Evolutionary conservation across 2,113 vertebrate species (phyloP).

Genomic region (Microtus richardsoni): DNA sequence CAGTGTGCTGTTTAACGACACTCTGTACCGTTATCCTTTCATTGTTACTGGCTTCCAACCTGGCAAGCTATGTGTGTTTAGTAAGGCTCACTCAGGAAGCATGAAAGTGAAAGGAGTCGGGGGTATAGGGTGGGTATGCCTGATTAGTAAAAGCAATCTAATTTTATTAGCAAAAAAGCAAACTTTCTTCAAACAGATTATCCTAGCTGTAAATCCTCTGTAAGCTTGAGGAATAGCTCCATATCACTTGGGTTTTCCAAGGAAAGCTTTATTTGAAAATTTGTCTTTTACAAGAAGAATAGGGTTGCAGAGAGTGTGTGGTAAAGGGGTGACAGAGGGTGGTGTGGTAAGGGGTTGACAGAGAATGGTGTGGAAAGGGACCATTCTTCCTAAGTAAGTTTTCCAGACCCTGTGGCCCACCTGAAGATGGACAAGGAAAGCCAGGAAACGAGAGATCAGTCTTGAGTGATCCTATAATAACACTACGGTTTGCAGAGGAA

Average conservation of each 20-base stretch:
- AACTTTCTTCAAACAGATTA: background rate
- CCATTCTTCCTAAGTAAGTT: background rate
- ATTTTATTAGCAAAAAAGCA: constrained; percentile 16
- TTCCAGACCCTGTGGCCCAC: background rate
- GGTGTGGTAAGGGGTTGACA: too few relatives aligned
- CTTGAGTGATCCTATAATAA: background rate
- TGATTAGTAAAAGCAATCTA: background rate
- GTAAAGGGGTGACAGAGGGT: background rate
- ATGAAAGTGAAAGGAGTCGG: background rate
- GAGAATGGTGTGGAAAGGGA: background rate
- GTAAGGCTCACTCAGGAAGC: background rate
- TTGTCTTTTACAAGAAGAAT: background rate
- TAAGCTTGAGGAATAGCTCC: background rate
- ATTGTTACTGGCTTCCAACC: background rate
- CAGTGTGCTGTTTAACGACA: background rate
- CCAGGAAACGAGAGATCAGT: background rate
- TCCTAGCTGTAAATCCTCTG: background rate
- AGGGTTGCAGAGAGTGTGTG: background rate
- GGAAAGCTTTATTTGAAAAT: background rate
- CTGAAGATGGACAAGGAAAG: background rate
- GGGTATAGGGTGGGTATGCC: background rate
- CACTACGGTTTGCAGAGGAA: background rate
- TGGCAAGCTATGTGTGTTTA: too few relatives aligned
- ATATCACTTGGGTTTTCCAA: background rate
- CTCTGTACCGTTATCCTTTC: fast-evolving